Evolutionary conservation across 1,140 invertebrate species (phyloP).

Genomic region (Paralvinella palmiformis): DNA sequence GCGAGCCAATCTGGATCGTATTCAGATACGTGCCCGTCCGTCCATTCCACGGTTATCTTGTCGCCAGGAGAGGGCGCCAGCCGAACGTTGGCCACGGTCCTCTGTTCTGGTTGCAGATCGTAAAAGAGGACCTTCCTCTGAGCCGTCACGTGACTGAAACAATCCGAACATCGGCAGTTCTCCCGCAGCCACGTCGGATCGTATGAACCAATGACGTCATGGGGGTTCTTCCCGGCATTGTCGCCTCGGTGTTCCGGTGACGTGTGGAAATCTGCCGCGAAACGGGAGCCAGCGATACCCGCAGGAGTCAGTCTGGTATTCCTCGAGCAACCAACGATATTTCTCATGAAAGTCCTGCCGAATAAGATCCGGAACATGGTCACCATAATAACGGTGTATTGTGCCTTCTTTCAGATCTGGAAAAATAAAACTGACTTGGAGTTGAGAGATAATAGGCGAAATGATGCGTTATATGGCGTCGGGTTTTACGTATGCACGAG

Average conservation of each 20-base stretch:
- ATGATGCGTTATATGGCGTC: too few relatives aligned
- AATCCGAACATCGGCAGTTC: conserved; percentile 38
- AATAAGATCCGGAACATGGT: too few relatives aligned
- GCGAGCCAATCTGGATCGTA: conserved; percentile 32
- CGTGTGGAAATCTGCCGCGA: conserved; percentile 4
- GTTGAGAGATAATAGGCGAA: too few relatives aligned
- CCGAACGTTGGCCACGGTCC: conserved; percentile 18
- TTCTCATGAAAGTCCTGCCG: too few relatives aligned
- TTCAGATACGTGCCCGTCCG: conserved; percentile 34
- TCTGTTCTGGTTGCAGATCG: conserved; percentile 11
- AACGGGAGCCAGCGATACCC: background rate
- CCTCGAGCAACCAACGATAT: too few relatives aligned
- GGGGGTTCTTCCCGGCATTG: too few relatives aligned
- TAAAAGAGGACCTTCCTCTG: conserved; percentile 32
- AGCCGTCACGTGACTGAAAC: conserved; percentile 31
- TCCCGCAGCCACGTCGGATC: conserved; percentile 38
- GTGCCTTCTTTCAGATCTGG: too few relatives aligned
- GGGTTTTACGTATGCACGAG: too few relatives aligned
- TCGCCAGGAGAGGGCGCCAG: conserved; percentile 11
- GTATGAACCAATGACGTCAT: background rate
- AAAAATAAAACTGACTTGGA: too few relatives aligned
- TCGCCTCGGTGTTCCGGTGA: too few relatives aligned
- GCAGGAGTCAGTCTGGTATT: background rate
- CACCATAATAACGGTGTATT: too few relatives aligned
- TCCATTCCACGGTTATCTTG: conserved; percentile 23